These are phyloP conservation scores for Oreocharis arfaki DNA, from an alignment of 2,113 vertebrate species.

Conservation along the genomic window DNA sequence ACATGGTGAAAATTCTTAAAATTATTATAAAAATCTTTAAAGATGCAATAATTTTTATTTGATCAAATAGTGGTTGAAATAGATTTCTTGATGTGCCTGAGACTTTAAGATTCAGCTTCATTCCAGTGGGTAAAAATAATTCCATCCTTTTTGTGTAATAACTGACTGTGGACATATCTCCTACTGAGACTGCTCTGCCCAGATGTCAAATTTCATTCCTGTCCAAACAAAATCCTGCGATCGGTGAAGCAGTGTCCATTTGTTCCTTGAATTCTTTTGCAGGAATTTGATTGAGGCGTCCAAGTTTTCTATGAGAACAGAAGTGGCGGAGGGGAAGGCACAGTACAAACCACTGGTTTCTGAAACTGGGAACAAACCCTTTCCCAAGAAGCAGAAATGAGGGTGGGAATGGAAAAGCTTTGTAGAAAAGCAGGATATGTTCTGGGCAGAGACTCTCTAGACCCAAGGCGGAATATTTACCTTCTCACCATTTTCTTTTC, in stretches of 20 bases:
- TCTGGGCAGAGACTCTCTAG: neutral
- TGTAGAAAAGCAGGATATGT: neutral
- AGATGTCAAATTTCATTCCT: neutral
- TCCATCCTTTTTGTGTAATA: neutral
- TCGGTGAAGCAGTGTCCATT: neutral
- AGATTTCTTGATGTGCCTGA: neutral
- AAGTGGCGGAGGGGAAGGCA: neutral
- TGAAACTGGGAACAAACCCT: neutral
- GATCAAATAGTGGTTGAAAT: neutral
- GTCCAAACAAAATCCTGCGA: neutral
- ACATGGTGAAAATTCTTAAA: neutral
- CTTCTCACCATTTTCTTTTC: neutral
- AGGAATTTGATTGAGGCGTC: neutral
- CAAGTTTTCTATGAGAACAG: neutral
- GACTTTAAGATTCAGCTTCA: neutral
- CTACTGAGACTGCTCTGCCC: neutral
- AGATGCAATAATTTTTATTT: neutral
- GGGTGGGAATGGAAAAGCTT: constrained; percentile 33
- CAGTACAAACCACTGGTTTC: neutral
- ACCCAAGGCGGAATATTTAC: neutral
- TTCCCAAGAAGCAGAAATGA: neutral
- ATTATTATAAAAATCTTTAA: neutral
- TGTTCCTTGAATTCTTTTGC: neutral
- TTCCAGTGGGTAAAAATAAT: neutral
- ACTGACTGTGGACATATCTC: neutral